Evolutionary conservation across 2,113 vertebrate species (phyloP).

Genomic region (Collichthys lucidus): DNA sequence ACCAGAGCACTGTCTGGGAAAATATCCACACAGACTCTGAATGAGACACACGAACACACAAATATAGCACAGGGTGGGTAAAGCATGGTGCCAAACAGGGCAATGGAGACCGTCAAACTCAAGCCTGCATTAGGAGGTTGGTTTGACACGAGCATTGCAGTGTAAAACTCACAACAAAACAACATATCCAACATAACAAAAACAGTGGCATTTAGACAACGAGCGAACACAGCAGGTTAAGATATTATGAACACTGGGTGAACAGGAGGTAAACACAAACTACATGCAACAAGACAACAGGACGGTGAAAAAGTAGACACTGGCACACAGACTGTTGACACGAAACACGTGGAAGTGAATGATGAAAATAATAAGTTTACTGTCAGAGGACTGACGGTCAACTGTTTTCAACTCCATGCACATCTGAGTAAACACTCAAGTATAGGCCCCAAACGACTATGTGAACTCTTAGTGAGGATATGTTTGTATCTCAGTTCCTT

Average conservation of each 20-base stretch:
- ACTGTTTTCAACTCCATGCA: slow-evolving; percentile 91
- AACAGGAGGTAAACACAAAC: slow-evolving; percentile 65
- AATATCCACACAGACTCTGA: slow-evolving; percentile 83
- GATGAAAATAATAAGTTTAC: slow-evolving; percentile 85
- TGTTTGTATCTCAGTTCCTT: not conserved
- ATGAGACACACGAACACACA: slow-evolving; percentile 76
- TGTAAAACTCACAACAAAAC: slow-evolving; percentile 58
- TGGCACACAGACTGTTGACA: slow-evolving; percentile 86
- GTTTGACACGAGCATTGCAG: slow-evolving; percentile 60
- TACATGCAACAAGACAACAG: slow-evolving; percentile 87
- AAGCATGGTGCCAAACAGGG: slow-evolving; percentile 79
- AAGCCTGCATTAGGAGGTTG: slow-evolving; percentile 44
- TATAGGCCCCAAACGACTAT: slow-evolving; percentile 87
- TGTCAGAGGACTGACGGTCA: slow-evolving; percentile 75
- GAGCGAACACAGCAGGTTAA: slow-evolving; percentile 83
- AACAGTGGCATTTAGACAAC: slow-evolving; percentile 71
- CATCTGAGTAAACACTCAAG: slow-evolving; percentile 98
- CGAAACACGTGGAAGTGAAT: slow-evolving; percentile 69
- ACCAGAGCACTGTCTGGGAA: slow-evolving; percentile 72
- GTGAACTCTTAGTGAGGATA: not conserved
- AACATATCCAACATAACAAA: slow-evolving; percentile 20
- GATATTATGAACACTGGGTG: slow-evolving; percentile 55
- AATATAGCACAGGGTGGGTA: slow-evolving; percentile 73
- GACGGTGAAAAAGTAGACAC: slow-evolving; percentile 70
- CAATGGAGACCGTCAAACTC: slow-evolving; percentile 81